A percentile compares a stretch with the other conserved stretches of the same genome.
Evolutionary conservation across 2,113 vertebrate genomes (phyloP).

Genomic region (Athene noctua): DNA sequence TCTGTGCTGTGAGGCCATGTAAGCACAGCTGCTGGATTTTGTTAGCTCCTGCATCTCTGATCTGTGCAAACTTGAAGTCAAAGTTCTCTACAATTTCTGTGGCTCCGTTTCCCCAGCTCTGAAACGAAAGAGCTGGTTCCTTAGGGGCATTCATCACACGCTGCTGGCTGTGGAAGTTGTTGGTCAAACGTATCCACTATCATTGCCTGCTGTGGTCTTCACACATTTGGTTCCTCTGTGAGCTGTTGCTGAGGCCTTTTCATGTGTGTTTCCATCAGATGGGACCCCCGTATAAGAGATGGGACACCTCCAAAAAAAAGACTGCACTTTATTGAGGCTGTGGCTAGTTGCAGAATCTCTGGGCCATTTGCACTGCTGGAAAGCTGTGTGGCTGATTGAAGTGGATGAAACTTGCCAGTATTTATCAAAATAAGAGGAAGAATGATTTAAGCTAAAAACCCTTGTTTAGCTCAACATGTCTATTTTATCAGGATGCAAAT

Average conservation of each 20-base stretch:
- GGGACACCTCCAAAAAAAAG: neutral
- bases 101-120: neutral
- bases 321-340: accelerated
- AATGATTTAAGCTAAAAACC: neutral
- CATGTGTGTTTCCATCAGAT: neutral
- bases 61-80: neutral
- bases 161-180: neutral
- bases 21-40: neutral
- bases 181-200: accelerated
- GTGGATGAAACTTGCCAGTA: neutral
- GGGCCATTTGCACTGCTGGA: neutral
- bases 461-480: accelerated
- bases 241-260: neutral
- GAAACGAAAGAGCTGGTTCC: neutral
- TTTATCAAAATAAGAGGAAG: neutral
- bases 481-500: neutral
- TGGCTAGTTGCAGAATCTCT: neutral
- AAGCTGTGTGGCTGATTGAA: neutral
- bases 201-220: neutral
- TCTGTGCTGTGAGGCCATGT: neutral
- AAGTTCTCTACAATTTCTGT: neutral
- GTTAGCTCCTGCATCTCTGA: neutral
- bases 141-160: accelerated
- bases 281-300: neutral
- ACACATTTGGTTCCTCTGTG: neutral